Conservation (phyloP, 2,888 invertebrate genomes). For the Rambutsinella grinnellia region DNA sequence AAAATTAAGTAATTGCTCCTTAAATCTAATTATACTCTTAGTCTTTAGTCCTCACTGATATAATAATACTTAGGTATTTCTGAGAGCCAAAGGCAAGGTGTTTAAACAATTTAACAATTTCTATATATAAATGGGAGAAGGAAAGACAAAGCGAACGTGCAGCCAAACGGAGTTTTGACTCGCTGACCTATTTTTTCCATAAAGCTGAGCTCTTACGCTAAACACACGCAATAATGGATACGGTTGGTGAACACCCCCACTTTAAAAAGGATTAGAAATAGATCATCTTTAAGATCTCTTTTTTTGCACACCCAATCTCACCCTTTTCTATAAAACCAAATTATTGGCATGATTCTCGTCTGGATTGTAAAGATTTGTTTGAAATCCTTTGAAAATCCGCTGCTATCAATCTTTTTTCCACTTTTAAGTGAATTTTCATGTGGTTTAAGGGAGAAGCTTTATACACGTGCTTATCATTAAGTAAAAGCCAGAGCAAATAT, state of each 20-base stretch:
- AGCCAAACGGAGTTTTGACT: constrained; percentile 20
- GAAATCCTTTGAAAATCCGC: not conserved
- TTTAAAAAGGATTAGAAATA: not conserved
- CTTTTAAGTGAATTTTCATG: not conserved
- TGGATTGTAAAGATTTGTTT: constrained; percentile 17
- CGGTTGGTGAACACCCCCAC: not conserved
- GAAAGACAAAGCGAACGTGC: not conserved
- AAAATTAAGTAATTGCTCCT: too few species aligned
- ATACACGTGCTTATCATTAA: not conserved
- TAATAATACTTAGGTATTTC: too few species aligned
- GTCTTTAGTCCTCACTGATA: too few species aligned
- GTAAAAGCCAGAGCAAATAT: not conserved
- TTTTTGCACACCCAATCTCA: too few species aligned
- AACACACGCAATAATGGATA: not conserved
- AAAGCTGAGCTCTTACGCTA: constrained; percentile 11
- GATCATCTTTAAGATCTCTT: not conserved
- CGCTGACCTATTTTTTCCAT: constrained; percentile 42
- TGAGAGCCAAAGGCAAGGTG: too few species aligned
- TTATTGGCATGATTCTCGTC: constrained; percentile 19
- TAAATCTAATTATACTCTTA: too few species aligned
- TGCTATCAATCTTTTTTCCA: constrained; percentile 6
- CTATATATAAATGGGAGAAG: too few species aligned
- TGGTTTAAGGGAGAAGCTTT: not conserved
- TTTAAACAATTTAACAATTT: too few species aligned
- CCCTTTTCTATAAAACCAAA: not conserved